Base-by-base conservation (phyloP, 2,888 invertebrate species). In the Drosophila basisetae region DNA sequence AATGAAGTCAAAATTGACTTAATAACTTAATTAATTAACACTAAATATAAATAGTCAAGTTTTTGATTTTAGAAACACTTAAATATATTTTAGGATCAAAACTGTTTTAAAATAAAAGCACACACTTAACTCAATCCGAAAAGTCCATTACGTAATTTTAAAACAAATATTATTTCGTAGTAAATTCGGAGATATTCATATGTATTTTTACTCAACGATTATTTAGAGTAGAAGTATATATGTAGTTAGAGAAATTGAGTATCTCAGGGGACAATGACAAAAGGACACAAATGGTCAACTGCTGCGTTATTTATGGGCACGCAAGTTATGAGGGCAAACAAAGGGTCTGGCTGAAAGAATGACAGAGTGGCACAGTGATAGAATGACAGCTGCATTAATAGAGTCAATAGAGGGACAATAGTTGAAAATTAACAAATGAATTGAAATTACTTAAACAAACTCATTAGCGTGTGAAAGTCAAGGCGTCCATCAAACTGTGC, bases 391-490 rank as follows among this genome's bases (percentile, higher is more conserved):
- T 62, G 64, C 86, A 89, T 89, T 86, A 85, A 80, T 76, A 87
- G 78, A 75, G 90, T 85, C 85, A 90, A 85, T 88, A 90, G 73
- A 78, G 63, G 68, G 88, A 84, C 90, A 84, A 84, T 89, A 87
- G 84, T 84, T 84, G 77, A 90, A 90, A 87, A 90, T 87, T 82
- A 87, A 90, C 87, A 87, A 87, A 87, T 90, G 89, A 87, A 87
- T 87, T 76, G 87, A 90, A 87, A 88, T 88, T 84, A 89, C 89
- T 88, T 89, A 87, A 88, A 80, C 88, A 88, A 88, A 88, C 91
- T 88, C 91, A 88, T 88, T 88, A 91, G 91, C 80, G 82, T 82
- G 79, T 76, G 76, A 76, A 84, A 84, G 82, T 82, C 82, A 76
- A 79, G 69, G 82, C 79, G 72, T 78, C 71, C 82, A 75, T 83